Evolutionary conservation across 37 sponge, comb jelly and placozoan genomes (phyloP), one percentile per base, ranked within the genome.

Genomic region (Beroe forskalii): DNA sequence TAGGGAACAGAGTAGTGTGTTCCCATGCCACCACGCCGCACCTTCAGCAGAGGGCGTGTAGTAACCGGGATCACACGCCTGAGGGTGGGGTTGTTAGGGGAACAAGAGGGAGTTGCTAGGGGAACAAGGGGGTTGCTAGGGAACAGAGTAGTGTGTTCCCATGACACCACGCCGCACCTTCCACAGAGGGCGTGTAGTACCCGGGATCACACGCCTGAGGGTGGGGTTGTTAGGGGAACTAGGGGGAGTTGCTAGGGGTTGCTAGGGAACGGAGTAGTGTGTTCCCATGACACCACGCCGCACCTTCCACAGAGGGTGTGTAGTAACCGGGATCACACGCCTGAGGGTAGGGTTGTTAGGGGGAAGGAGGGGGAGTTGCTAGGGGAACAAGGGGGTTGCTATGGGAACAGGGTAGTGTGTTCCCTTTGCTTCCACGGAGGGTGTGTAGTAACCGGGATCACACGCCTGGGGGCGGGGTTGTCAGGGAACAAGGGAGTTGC

Each of bases 391-490:
- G 55, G 55, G 55, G 12, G 55, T 48, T 48, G 12, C 6, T 48
- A 48, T 48, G 55, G 55, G 55, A 48, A 12, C n/a, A n/a, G n/a
- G n/a, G n/a, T n/a, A n/a, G n/a, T n/a, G n/a, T n/a, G n/a, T n/a
- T n/a, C n/a, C 44, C 8, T 25, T 48, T 25, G 38, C 86, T 12
- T 12, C 55, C 12, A 27, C 20, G 14, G 86, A 41, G 37, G 86
- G 48, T 1, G 86, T 44, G 86, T 80, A 80, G 86, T 41, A 44
- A 80, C 86, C 86, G 25, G 55, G 24, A 25, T n/a, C n/a, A 38
- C 86, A 80, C 48, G 86, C 28, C 86, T 80, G 86, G 12, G 12
- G 12, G 55, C 6, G n/a, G 55, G 6, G 55, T 48, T 48, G 55
- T 48, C 55, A 48, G 6, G 55, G 55, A n/a, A n/a, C n/a, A n/a